Base-by-base conservation (phyloP, 1,140 invertebrate species). In the Mya arenaria region DNA sequence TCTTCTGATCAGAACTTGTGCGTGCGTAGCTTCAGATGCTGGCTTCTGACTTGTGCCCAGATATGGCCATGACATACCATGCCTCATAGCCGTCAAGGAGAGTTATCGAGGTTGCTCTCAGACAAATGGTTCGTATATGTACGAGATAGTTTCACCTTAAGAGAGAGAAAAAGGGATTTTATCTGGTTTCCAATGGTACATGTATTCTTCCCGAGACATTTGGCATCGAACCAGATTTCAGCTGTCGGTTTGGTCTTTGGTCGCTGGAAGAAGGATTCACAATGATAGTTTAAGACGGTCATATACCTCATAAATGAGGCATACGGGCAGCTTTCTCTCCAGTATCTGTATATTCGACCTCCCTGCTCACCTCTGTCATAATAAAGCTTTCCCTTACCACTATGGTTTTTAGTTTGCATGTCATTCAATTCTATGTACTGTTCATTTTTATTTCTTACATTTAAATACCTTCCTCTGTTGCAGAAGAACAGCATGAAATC, bases 401-500 rank as follows among this genome's bases (percentile, higher is more conserved):
- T 79, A 28, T 79, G 77, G 52, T 79, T 79, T 41, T 79, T 79
- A 1, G 77, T 79, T 0, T 30, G 2, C 25, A 58, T 32, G 25
- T 79, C 77, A 19, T 55, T 2, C 15, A 79, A 23, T 69, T 79
- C 65, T 17, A 79, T 58, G 34, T 25, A 79, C 3, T 28, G 17
- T 1, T 58, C 23, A 32, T 25, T 39, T 66, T 66, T 30, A 62
- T 81, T n/a, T n/a, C n/a, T n/a, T n/a, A n/a, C n/a, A n/a, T 77
- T 39, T n/a, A 77, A 77, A 37, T 83, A 63, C 8, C 81, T 34
- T 8, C 81, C 81, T 6, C 81, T 52, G n/a, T 71, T 83, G 41
- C 81, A 83, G 28, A 77, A 69, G 32, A 55, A 62, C 17, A 77
- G 44, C 81, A 83, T 77, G 32, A 77, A 83, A 32, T 83, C 81